Evolutionary conservation across 2,113 vertebrate genomes (phyloP).

Genomic region (Arenaria interpres): DNA sequence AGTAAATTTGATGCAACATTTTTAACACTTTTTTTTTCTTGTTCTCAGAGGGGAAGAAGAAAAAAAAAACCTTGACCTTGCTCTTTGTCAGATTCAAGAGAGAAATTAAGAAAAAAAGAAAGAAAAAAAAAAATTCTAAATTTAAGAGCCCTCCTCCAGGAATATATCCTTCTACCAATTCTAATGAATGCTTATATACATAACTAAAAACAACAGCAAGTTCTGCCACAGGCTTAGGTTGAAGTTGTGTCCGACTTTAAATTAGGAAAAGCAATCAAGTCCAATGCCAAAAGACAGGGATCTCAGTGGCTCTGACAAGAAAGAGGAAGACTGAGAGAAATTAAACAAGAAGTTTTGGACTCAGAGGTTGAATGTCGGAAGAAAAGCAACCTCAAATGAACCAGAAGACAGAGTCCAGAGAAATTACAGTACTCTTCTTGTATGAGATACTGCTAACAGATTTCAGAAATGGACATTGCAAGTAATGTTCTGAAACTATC

Average conservation of each 20-base stretch:
- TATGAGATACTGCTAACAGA: neutral
- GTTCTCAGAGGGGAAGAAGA: neutral
- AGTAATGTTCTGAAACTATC: neutral
- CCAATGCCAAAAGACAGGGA: neutral
- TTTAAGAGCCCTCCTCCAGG: neutral
- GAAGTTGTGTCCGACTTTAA: neutral
- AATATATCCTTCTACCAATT: neutral
- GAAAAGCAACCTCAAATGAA: neutral
- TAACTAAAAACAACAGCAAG: neutral
- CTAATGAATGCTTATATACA: neutral
- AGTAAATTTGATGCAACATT: neutral
- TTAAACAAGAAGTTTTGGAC: neutral
- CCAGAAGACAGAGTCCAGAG: neutral
- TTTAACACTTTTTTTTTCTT: neutral
- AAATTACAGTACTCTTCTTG: neutral
- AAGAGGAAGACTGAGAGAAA: neutral
- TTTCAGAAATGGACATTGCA: neutral
- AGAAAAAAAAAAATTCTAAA: neutral
- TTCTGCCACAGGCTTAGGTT: neutral
- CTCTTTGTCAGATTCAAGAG: neutral
- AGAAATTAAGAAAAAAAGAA: neutral
- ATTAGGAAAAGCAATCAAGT: neutral
- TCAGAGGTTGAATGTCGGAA: neutral
- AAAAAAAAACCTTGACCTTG: neutral
- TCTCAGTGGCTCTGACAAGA: neutral